Conservation (phyloP, 1,140 invertebrate genomes). For the Pseudachorutes palmiensis region DNA sequence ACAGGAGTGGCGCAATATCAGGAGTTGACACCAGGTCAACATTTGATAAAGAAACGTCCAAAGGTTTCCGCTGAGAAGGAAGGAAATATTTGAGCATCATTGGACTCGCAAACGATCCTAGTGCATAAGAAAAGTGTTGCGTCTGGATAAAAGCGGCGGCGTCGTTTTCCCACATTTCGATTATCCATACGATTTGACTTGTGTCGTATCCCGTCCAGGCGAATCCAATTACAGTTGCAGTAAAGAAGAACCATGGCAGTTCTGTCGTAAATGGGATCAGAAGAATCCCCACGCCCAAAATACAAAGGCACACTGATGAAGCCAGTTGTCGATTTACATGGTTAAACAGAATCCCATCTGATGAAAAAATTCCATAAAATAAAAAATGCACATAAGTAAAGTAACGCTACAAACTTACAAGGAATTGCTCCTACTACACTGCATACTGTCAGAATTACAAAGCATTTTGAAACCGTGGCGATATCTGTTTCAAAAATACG, state of each 20-base stretch:
- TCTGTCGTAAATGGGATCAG: background rate
- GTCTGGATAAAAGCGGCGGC: constrained; percentile 17
- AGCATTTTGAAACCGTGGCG: background rate
- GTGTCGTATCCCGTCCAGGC: constrained; percentile 11
- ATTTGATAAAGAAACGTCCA: background rate
- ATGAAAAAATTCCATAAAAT: background rate
- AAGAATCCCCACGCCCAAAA: background rate
- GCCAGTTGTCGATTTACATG: constrained; percentile 4
- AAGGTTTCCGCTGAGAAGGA: background rate
- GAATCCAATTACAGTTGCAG: background rate
- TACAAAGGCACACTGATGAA: background rate
- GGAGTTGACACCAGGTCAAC: background rate
- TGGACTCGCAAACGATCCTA: constrained; percentile 12
- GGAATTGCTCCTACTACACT: constrained; percentile 1
- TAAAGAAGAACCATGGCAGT: background rate
- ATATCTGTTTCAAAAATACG: background rate
- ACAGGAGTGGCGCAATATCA: background rate
- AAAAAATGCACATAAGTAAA: background rate
- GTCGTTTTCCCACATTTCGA: constrained; percentile 23
- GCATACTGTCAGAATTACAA: background rate
- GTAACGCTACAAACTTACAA: constrained; percentile 1
- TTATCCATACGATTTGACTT: constrained; percentile 24
- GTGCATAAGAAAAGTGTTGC: constrained; percentile 16
- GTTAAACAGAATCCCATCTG: constrained; percentile 10
- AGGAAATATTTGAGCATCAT: constrained; percentile 14